Conservation (phyloP, 2,797 vertebrate genomes). For the Picus viridis region DNA sequence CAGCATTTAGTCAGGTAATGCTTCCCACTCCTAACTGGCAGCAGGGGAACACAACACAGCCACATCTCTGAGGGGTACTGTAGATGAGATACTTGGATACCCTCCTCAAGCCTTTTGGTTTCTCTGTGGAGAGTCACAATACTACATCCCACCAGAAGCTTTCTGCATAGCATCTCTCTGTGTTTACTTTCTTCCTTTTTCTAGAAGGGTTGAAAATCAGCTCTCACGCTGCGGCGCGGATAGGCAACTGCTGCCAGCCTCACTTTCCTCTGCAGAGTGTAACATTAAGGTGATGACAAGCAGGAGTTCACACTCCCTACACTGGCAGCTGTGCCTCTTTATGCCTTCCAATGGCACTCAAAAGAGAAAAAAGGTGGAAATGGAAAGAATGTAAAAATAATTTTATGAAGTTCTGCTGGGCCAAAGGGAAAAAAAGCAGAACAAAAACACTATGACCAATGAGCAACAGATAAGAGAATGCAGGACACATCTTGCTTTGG, state of each 20-base stretch:
- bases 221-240: not conserved
- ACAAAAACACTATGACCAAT: not conserved
- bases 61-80: not conserved
- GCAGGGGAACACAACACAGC: conserved; percentile 11
- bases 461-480: not conserved
- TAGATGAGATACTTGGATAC: not conserved
- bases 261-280: not conserved
- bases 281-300: not conserved
- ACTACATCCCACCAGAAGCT: not conserved
- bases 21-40: not conserved
- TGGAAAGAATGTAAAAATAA: not conserved
- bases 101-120: not conserved
- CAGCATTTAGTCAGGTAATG: conserved; percentile 42
- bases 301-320: not conserved
- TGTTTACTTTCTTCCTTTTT: not conserved
- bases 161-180: not conserved
- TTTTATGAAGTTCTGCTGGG: not conserved
- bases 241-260: conserved; percentile 1
- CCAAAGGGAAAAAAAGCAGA: not conserved
- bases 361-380: not conserved
- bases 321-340: not conserved
- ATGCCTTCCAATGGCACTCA: not conserved
- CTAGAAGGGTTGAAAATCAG: not conserved
- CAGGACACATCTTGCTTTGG: not conserved
- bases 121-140: not conserved